Conservation (phyloP, 2,113 vertebrate species). For the Paralichthys olivaceus region DNA sequence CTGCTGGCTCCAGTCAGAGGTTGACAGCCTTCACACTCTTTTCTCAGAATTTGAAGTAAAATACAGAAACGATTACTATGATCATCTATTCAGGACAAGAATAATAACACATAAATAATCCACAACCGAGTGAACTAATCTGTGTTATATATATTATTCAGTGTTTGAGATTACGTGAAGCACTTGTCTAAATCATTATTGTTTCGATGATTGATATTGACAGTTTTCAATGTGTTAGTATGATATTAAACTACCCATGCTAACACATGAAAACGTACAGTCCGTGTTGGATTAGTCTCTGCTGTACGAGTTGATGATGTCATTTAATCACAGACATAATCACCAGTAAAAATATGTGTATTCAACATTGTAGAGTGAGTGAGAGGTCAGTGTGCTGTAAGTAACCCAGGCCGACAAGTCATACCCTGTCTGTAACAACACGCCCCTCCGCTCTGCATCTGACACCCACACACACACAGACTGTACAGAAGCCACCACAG, state of each 20-base stretch:
- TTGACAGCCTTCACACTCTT: no score
- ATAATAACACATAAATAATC: no score
- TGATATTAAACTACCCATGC: background rate
- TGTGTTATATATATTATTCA: no score
- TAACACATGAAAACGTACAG: background rate
- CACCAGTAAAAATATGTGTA: background rate
- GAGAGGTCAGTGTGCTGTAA: constrained; percentile 41
- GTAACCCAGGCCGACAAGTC: constrained; percentile 59
- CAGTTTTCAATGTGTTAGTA: no score
- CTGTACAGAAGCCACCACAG: constrained; percentile 3
- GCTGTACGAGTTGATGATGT: background rate
- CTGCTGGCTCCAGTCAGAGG: no score
- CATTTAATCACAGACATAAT: background rate
- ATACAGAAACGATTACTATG: no score
- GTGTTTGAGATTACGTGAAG: no score
- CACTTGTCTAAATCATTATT: no score
- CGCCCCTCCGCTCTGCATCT: constrained; percentile 31
- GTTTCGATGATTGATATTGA: no score
- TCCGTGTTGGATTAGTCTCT: background rate
- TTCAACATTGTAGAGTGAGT: background rate
- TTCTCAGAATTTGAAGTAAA: no score
- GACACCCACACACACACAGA: constrained; percentile 19
- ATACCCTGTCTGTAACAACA: constrained; percentile 61
- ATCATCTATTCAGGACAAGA: no score
- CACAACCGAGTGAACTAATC: no score